These are phyloP conservation scores for Lutra lutra DNA, from an alignment of 2,797 vertebrate species.

Conservation along the genomic window DNA sequence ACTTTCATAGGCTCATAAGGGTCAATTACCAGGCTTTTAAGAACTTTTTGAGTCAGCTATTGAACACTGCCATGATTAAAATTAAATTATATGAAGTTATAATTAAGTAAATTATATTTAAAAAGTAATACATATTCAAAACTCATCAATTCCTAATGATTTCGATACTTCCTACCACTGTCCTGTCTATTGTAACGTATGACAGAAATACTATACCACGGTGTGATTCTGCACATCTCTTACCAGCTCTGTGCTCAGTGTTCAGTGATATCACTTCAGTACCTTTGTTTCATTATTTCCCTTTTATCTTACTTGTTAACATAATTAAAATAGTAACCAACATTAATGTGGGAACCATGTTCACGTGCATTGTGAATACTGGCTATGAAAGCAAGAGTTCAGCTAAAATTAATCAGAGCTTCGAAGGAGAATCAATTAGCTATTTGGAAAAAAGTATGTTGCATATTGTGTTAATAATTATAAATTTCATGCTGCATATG, in stretches of 20 bases:
- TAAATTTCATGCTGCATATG: neutral
- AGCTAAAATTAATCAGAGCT: neutral
- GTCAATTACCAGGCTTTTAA: neutral
- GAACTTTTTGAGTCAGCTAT: neutral
- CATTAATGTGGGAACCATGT: neutral
- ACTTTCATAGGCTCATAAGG: neutral
- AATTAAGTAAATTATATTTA: neutral
- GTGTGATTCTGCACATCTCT: neutral
- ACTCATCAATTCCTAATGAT: neutral
- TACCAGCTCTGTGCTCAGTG: neutral
- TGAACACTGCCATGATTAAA: neutral
- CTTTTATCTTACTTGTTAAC: neutral
- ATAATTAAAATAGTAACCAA: neutral
- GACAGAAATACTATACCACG: neutral
- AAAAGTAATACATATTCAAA: neutral
- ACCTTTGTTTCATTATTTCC: neutral
- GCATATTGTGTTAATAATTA: neutral
- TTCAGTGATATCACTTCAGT: neutral
- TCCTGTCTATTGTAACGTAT: neutral
- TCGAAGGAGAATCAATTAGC: neutral
- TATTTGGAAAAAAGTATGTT: neutral
- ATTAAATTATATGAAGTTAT: neutral
- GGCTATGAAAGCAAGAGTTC: neutral
- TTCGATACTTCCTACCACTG: neutral
- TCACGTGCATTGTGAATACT: neutral